A percentile compares a stretch with the other conserved stretches of the same genome.
Conservation (phyloP, 2,113 vertebrate species). For the Haemorhous mexicanus region DNA sequence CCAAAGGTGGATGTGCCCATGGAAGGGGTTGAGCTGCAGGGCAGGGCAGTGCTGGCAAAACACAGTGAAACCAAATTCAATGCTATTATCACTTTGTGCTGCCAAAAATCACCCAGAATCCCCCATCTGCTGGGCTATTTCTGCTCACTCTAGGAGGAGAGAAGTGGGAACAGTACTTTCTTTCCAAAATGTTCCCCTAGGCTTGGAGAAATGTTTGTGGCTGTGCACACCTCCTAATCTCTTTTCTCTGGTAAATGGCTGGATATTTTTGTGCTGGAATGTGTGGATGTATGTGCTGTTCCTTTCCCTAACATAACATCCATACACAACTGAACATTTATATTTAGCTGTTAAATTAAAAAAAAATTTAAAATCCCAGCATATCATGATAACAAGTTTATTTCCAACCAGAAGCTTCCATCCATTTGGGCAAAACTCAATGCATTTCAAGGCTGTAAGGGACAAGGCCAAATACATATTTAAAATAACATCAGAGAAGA, state of each 20-base stretch:
- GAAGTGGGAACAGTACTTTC: neutral
- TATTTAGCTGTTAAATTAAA: neutral
- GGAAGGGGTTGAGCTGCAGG: neutral
- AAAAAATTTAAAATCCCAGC: neutral
- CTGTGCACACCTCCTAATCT: neutral
- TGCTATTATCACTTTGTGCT: neutral
- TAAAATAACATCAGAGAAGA: neutral
- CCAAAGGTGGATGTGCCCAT: neutral
- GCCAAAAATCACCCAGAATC: neutral
- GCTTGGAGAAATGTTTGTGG: neutral
- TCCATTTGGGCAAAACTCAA: neutral
- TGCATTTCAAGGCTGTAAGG: neutral
- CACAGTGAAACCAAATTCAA: neutral
- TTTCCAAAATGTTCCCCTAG: neutral
- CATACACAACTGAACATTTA: neutral
- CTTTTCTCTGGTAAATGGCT: neutral
- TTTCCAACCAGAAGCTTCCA: constrained; percentile 9
- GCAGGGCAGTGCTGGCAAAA: neutral
- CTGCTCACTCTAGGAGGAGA: neutral
- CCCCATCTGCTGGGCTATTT: neutral
- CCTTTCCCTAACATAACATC: neutral
- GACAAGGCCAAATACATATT: neutral
- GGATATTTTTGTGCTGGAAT: constrained; percentile 8
- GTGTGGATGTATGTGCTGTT: constrained; percentile 11
- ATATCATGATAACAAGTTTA: neutral